phyloP scores from a whole-genome alignment of 2,797 vertebrate genomes.

The Urosaurus nigricauda region DNA sequence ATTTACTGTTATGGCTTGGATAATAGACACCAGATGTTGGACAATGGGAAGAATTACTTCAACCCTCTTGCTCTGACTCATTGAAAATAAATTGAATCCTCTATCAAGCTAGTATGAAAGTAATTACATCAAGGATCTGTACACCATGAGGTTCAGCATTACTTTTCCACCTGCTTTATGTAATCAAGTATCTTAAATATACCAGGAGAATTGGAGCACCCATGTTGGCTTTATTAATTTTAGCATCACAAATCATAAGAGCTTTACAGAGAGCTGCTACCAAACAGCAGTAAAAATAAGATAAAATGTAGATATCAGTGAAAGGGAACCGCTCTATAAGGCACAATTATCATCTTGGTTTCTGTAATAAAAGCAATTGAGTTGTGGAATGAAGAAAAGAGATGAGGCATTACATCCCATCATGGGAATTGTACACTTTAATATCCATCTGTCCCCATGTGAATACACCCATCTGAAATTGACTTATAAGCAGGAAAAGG shows the following conservation, averaged over 20 bases:
- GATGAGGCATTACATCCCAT: constrained; percentile 24
- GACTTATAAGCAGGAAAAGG: constrained; percentile 28
- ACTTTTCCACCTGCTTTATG: background rate
- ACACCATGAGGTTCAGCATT: background rate
- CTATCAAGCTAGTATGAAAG: constrained; percentile 26
- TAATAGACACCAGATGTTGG: constrained; percentile 8
- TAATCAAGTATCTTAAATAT: constrained; percentile 26
- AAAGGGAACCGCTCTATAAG: constrained; percentile 24
- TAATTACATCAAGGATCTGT: constrained; percentile 27
- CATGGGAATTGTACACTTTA: background rate
- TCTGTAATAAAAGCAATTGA: constrained; percentile 54
- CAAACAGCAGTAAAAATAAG: constrained; percentile 66
- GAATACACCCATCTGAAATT: constrained; percentile 25
- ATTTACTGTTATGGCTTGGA: accelerated
- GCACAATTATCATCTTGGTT: constrained; percentile 1
- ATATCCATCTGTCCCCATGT: constrained; percentile 21
- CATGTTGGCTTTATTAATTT: constrained; percentile 59
- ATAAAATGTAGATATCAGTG: constrained; percentile 52
- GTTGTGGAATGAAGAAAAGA: constrained; percentile 40
- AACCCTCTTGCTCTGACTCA: background rate
- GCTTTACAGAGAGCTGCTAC: constrained; percentile 48
- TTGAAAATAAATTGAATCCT: constrained; percentile 17
- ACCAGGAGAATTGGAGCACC: constrained; percentile 56
- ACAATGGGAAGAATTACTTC: background rate
- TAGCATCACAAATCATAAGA: constrained; percentile 50